These are phyloP conservation scores for Hirtodrosophila duncani DNA, from an alignment of 2,888 invertebrate species.

Conservation along the genomic window DNA sequence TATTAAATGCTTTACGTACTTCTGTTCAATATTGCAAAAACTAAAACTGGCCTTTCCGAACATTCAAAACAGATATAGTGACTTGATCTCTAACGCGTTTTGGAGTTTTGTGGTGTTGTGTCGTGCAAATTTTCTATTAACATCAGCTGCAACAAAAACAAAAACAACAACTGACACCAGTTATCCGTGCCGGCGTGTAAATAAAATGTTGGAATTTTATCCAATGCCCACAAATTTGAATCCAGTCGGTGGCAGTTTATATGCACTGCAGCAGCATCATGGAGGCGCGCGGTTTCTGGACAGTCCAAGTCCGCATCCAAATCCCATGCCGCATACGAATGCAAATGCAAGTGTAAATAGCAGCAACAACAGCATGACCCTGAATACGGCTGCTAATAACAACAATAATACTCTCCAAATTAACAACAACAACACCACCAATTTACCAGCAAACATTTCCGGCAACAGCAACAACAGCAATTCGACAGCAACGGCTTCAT, in stretches of 20 bases:
- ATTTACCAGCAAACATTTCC: conserved; percentile 50
- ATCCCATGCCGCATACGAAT: conserved; percentile 18
- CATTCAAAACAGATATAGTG: too few relatives aligned
- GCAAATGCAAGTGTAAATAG: conserved; percentile 33
- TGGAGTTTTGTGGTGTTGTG: too few relatives aligned
- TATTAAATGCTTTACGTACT: too few relatives aligned
- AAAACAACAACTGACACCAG: neutral
- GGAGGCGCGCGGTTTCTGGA: conserved; percentile 75
- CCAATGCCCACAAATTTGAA: conserved; percentile 77
- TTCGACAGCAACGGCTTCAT: conserved; percentile 63
- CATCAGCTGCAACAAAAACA: neutral
- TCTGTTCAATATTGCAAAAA: too few relatives aligned
- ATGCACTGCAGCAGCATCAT: conserved; percentile 74
- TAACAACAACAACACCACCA: conserved; percentile 45
- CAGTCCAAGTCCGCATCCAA: conserved; percentile 53
- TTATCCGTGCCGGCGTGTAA: too few relatives aligned
- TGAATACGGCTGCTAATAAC: conserved; percentile 29
- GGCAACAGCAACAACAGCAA: conserved; percentile 47
- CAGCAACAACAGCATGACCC: conserved; percentile 43
- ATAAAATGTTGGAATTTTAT: conserved; percentile 77
- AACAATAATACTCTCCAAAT: conserved; percentile 32
- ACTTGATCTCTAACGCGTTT: too few relatives aligned
- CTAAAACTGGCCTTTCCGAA: too few relatives aligned
- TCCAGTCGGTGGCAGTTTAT: conserved; percentile 74
- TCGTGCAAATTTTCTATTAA: neutral